Evolutionary conservation across 2,113 vertebrate genomes (phyloP).

Genomic region (Cichladusa arquata): DNA sequence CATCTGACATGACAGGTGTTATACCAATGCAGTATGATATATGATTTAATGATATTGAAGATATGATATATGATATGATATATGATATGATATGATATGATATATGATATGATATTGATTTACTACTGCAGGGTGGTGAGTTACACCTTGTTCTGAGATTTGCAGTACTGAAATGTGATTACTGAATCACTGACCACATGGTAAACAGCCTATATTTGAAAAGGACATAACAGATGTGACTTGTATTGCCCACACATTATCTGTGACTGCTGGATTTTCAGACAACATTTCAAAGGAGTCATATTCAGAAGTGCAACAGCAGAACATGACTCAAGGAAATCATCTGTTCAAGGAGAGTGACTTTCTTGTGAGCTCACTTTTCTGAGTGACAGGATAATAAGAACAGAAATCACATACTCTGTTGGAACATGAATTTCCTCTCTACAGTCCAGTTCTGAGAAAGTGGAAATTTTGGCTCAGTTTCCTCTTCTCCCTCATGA

Average conservation of each 20-base stretch:
- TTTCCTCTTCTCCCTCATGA: not conserved
- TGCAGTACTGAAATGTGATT: not conserved
- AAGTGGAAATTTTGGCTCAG: not conserved
- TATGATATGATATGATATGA: not conserved
- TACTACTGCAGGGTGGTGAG: not conserved
- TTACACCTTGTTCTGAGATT: not conserved
- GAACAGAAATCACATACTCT: not conserved
- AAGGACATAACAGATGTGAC: not conserved
- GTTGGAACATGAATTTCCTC: not conserved
- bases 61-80: not conserved
- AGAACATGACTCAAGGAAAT: not conserved
- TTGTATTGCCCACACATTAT: not conserved
- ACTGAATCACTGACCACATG: not conserved
- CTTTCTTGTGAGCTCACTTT: not conserved
- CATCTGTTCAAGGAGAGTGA: not conserved
- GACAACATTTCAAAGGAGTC: not conserved
- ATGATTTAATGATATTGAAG: not conserved
- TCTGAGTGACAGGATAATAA: not conserved
- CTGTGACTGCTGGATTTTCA: not conserved
- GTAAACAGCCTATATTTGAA: not conserved
- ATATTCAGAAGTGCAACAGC: not conserved
- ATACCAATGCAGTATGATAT: rapidly evolving
- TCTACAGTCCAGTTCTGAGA: not conserved
- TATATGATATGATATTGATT: not conserved
- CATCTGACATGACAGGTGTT: not conserved